Percentiles rank a stretch among this genome's conserved stretches.
These are phyloP conservation scores for Tortrix viridana DNA, from an alignment of 2,888 invertebrate species.

Conservation along the genomic window DNA sequence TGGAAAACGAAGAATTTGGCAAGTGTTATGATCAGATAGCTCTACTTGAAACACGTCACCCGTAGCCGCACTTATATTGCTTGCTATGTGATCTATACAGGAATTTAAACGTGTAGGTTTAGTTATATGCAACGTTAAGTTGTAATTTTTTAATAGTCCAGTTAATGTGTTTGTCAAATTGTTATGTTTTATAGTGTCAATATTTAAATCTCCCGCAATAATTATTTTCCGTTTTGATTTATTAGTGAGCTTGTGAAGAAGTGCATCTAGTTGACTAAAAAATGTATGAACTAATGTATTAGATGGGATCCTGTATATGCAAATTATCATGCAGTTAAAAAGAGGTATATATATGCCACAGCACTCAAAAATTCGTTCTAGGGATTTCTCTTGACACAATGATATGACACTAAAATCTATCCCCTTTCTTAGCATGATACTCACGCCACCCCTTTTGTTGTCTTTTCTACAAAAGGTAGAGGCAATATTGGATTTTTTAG, in stretches of 20 bases:
- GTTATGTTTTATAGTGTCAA: neutral
- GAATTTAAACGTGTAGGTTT: slow-evolving; percentile 1
- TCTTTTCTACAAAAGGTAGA: neutral
- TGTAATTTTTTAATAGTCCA: slow-evolving; percentile 7
- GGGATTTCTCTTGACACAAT: neutral
- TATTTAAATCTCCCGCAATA: slow-evolving; percentile 3
- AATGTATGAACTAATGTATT: neutral
- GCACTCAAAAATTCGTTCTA: neutral
- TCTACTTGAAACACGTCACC: neutral
- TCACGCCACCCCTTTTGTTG: neutral
- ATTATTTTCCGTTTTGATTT: neutral
- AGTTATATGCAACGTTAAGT: slow-evolving; percentile 2
- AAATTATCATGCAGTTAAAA: neutral
- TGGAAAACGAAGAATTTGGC: slow-evolving; percentile 15
- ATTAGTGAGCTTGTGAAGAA: neutral
- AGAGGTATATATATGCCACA: neutral
- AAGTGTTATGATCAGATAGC: slow-evolving; percentile 15
- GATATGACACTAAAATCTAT: neutral
- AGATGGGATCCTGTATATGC: neutral
- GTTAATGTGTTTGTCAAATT: neutral
- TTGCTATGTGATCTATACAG: slow-evolving; percentile 24
- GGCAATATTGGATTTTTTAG: neutral
- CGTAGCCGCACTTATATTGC: slow-evolving; percentile 13
- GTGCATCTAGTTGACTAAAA: neutral
- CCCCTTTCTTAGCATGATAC: neutral